A percentile compares a stretch with the other conserved stretches of the same genome.
Evolutionary conservation across 2,797 vertebrate genomes (phyloP).

Genomic region (Acanthornis magna): DNA sequence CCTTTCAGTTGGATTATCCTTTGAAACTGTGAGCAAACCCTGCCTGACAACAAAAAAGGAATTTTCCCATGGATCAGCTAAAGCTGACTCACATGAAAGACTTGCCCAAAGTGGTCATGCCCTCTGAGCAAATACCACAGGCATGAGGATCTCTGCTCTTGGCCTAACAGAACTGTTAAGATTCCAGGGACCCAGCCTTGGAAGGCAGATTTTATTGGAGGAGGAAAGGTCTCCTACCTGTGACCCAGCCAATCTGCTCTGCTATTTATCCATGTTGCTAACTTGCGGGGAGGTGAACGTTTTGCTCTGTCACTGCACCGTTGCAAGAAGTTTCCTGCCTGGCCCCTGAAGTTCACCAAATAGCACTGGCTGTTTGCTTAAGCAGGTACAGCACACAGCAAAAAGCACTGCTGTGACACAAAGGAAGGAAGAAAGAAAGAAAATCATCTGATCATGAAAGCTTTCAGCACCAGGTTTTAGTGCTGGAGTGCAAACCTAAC

Average conservation of each 20-base stretch:
- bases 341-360: constrained; percentile 13
- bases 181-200: constrained; percentile 67
- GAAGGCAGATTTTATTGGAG: constrained; percentile 67
- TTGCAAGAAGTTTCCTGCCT: constrained; percentile 60
- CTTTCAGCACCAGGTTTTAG: constrained; percentile 1
- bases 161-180: constrained; percentile 68
- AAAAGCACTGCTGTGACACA: constrained; percentile 1
- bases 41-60: constrained; percentile 81
- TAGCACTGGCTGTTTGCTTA: constrained; percentile 59
- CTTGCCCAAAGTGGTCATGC: constrained; percentile 81
- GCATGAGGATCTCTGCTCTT: constrained; percentile 75
- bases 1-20: constrained; percentile 54
- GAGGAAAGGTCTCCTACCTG: constrained; percentile 34
- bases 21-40: constrained; percentile 72
- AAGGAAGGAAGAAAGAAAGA: neutral
- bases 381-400: constrained; percentile 60
- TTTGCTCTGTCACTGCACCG: constrained; percentile 54
- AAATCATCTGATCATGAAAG: constrained; percentile 5
- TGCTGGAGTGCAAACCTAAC: neutral
- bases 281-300: constrained; percentile 12
- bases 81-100: constrained; percentile 83
- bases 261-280: constrained; percentile 58
- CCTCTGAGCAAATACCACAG: constrained; percentile 82
- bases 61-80: constrained; percentile 82
- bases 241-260: constrained; percentile 67